Base-by-base conservation (phyloP, 2,797 vertebrate species). In the Florisuga fusca region DNA sequence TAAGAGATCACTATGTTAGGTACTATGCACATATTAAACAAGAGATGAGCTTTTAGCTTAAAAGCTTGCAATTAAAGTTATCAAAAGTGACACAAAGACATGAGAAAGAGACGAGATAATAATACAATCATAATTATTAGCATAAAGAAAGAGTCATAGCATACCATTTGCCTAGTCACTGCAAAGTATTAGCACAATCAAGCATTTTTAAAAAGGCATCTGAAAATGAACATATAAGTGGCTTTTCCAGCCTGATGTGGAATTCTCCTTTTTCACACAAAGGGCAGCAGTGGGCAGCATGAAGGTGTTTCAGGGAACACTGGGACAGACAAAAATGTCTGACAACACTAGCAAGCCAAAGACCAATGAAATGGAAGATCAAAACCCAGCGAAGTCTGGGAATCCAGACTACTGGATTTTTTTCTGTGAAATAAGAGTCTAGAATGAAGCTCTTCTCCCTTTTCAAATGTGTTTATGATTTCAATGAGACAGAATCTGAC, bases 91-190 rank as follows among this genome's bases (percentile, higher is more conserved):
- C 94, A 95, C n/a, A 67, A 87, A 72, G 85, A 85, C 33, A 66
- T 58, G 76, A 75, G 69, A 91, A 93, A 87, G 75, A 89, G 90
- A 96, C 94, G 93, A 84, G 95, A 90, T 96, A 96, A 96, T 94
- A 91, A 93, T 45, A 91, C 66, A 91, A 63, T 85, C 76, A 95
- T 95, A 94, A 87, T 89, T 95, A 94, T 67, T 94, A 94, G 66
- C 85, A 90, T 81, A 94, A 86, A 61, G 79, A 94, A 94, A 88
- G 73, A 96, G 93, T 95, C 90, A 95, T 84, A 96, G 95, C 93
- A 95, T 81, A 88, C 83, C 79, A 90, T 81, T 91, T 95, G 94
- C 95, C 94, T 90, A 96, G 93, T 96, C 94, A 96, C 22, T 90
- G 82, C 76, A 90, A 90, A 88, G 69, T 83, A 81, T 79, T 93